Percentiles rank a stretch among this genome's conserved stretches.
Conservation (phyloP, 1,140 invertebrate genomes). For the Drosophila bifasciata region DNA sequence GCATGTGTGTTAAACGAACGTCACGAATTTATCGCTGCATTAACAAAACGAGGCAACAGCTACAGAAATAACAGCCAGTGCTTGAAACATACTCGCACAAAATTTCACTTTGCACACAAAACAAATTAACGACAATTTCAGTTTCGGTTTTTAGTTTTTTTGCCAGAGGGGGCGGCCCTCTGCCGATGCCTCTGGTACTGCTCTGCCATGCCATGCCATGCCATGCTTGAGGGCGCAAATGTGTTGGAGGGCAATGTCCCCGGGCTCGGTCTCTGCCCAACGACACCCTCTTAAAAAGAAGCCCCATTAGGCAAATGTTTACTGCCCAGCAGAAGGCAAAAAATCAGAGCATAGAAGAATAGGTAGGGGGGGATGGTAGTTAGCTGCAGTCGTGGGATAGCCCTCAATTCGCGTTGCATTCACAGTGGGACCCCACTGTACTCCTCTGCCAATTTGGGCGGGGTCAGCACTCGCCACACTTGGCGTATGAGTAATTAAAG, state of each 20-base stretch:
- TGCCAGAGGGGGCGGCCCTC: not conserved
- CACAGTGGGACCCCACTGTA: constrained; percentile 1
- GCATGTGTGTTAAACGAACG: constrained; percentile 65
- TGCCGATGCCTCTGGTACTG: too few relatives aligned
- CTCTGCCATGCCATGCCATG: constrained; percentile 43
- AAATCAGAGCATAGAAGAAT: constrained; percentile 27
- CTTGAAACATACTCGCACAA: constrained; percentile 38
- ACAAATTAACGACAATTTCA: constrained; percentile 76
- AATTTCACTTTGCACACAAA: constrained; percentile 76
- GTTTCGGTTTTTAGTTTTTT: constrained; percentile 52
- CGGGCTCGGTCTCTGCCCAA: constrained; percentile 4
- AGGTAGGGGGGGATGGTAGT: not conserved
- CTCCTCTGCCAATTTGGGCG: constrained; percentile 32
- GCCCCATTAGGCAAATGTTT: constrained; percentile 70
- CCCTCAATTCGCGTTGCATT: constrained; percentile 40
- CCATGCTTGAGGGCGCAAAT: constrained; percentile 80
- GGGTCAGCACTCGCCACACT: constrained; percentile 53
- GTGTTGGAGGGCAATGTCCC: constrained; percentile 70
- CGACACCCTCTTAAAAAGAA: constrained; percentile 40
- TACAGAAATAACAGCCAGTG: constrained; percentile 21
- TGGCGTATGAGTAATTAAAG: constrained; percentile 74
- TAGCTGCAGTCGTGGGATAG: constrained; percentile 34
- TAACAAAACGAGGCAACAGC: constrained; percentile 57
- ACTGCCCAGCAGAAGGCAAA: constrained; percentile 45
- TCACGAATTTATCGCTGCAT: constrained; percentile 77